Evolutionary conservation across 1,140 invertebrate genomes (phyloP).

Genomic region (Zaprionus africanus): DNA sequence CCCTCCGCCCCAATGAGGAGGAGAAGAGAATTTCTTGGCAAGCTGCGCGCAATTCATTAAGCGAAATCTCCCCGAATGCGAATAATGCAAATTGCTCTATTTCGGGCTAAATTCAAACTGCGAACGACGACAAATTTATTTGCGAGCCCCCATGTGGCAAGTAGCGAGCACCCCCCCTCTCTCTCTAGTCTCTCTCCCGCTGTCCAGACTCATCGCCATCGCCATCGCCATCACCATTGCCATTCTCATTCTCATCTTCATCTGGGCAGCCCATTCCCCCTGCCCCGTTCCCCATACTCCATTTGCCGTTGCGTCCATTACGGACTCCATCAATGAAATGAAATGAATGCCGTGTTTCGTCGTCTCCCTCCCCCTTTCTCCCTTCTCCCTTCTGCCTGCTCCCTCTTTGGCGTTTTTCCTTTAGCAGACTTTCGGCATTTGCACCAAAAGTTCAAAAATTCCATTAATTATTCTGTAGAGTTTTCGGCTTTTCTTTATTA

Average conservation of each 20-base stretch:
- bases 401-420: neutral
- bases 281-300: neutral
- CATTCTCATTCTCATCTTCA: slow-evolving; percentile 6
- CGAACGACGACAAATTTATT: slow-evolving; percentile 79
- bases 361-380: no score
- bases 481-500: slow-evolving; percentile 25
- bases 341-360: slow-evolving; percentile 60
- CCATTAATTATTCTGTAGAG: slow-evolving; percentile 68
- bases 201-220: neutral
- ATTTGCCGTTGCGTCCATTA: slow-evolving; percentile 6
- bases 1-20: neutral
- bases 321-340: slow-evolving; percentile 60
- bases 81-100: slow-evolving; percentile 81
- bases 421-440: slow-evolving; percentile 44
- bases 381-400: neutral
- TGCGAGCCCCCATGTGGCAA: slow-evolving; percentile 54
- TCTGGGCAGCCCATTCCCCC: neutral
- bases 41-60: slow-evolving; percentile 78
- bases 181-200: neutral
- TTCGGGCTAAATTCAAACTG: slow-evolving; percentile 52
- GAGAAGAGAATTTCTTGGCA: slow-evolving; percentile 64
- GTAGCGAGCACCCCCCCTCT: neutral
- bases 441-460: slow-evolving; percentile 76
- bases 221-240: neutral
- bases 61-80: slow-evolving; percentile 69